These are phyloP conservation scores for Bembecia ichneumoniformis DNA, from an alignment of 2,888 invertebrate genomes.

Conservation along the genomic window DNA sequence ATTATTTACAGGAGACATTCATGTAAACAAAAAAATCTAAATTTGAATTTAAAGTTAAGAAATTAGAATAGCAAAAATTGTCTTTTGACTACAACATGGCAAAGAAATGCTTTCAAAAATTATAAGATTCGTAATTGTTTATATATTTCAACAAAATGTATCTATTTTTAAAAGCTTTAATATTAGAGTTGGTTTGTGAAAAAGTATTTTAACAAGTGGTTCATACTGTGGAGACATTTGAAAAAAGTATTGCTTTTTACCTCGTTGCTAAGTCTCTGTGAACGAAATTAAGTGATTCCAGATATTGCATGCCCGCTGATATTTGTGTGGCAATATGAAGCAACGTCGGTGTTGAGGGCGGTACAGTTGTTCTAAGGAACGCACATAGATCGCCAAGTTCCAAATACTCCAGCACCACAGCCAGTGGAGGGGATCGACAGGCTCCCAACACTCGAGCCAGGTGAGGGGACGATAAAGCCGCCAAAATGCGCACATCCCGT, in stretches of 20 bases:
- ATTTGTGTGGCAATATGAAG: constrained; percentile 88
- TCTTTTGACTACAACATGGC: no score
- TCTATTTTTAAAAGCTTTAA: no score
- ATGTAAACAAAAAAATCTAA: no score
- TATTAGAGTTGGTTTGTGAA: no score
- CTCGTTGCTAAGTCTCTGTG: constrained; percentile 91
- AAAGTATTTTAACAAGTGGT: no score
- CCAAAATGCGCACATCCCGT: constrained; percentile 87
- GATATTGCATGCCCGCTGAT: constrained; percentile 91
- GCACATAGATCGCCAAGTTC: constrained; percentile 88
- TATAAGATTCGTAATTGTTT: no score
- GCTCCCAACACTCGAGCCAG: constrained; percentile 84
- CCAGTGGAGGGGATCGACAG: constrained; percentile 82
- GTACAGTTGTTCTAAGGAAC: constrained; percentile 80
- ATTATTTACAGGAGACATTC: no score
- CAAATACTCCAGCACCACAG: constrained; percentile 87
- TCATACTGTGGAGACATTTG: constrained; percentile 2
- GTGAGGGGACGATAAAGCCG: constrained; percentile 84
- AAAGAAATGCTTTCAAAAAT: no score
- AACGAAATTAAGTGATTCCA: constrained; percentile 90
- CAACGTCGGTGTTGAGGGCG: constrained; percentile 77
- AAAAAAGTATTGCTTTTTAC: constrained; percentile 30
- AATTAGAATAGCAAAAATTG: no score
- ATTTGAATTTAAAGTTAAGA: no score
- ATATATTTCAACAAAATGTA: no score